Percentiles rank a stretch among this genome's conserved stretches.
Evolutionary conservation across 2,797 vertebrate species (phyloP).

Genomic region (Poeciliopsis gracilis): DNA sequence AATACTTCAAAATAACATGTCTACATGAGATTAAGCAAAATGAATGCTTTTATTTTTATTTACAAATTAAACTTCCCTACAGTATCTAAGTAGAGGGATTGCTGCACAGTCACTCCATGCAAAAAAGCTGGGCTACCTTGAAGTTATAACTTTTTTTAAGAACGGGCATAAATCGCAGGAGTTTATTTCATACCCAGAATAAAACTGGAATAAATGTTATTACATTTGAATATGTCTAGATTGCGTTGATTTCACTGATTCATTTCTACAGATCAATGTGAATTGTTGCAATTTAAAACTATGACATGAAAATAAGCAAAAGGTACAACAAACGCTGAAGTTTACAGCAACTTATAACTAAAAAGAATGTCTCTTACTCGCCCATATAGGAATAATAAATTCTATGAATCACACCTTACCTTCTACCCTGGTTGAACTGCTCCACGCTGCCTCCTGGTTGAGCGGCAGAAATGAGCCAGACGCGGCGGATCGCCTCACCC

Average conservation of each 20-base stretch:
- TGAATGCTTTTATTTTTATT: not conserved
- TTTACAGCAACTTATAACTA: not conserved
- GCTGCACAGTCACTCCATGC: not conserved
- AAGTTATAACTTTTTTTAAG: not conserved
- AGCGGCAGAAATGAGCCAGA: not conserved
- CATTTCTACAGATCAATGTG: not conserved
- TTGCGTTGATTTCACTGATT: not conserved
- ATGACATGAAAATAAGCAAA: not conserved
- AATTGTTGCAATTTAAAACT: not conserved
- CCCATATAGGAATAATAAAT: not conserved
- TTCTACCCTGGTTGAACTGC: not conserved
- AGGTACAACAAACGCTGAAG: not conserved
- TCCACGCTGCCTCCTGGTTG: slow-evolving; percentile 20
- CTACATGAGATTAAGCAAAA: not conserved
- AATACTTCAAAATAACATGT: not conserved
- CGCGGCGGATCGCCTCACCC: not conserved
- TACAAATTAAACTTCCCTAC: not conserved
- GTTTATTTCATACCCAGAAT: not conserved
- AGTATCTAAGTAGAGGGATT: not conserved
- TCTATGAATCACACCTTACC: not conserved
- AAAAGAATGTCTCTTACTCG: not conserved
- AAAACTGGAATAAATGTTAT: not conserved
- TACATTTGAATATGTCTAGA: not conserved
- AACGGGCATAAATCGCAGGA: not conserved
- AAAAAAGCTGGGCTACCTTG: not conserved